Evolutionary conservation across 2,888 invertebrate genomes (phyloP).

Genomic region (Myopa tessellatipennis): DNA sequence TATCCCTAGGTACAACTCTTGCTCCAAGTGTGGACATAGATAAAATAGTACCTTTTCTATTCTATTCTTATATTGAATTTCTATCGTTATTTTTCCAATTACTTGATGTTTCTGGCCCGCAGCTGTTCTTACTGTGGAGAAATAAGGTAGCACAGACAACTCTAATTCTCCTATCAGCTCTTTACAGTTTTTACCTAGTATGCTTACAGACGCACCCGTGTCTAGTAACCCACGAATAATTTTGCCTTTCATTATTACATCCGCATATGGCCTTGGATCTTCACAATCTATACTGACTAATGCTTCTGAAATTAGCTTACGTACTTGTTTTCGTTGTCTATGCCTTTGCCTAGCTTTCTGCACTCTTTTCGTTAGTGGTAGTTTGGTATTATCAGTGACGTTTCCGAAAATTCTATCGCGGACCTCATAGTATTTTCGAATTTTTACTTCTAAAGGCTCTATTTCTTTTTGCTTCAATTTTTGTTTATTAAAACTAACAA

Average conservation of each 20-base stretch:
- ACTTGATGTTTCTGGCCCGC: background rate
- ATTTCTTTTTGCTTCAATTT: background rate
- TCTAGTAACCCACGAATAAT: slow-evolving; percentile 15
- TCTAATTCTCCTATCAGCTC: slow-evolving; percentile 2
- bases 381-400: too few species aligned
- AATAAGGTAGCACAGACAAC: background rate
- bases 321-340: too few species aligned
- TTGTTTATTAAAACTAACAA: background rate
- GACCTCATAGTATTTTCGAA: background rate
- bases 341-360: too few species aligned
- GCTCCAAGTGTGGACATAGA: too few species aligned
- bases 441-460: background rate
- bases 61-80: background rate
- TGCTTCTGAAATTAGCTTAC: too few species aligned
- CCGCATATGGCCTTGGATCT: too few species aligned
- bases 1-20: too few species aligned
- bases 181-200: slow-evolving; percentile 27
- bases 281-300: too few species aligned
- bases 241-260: background rate
- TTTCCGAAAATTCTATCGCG: background rate
- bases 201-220: slow-evolving; percentile 23
- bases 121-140: slow-evolving; percentile 2
- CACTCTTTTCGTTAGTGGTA: too few species aligned
- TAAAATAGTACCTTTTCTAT: background rate
- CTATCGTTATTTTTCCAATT: background rate